Evolutionary conservation across 2,797 vertebrate genomes (phyloP).

Genomic region (Tympanoctomys barrerae): DNA sequence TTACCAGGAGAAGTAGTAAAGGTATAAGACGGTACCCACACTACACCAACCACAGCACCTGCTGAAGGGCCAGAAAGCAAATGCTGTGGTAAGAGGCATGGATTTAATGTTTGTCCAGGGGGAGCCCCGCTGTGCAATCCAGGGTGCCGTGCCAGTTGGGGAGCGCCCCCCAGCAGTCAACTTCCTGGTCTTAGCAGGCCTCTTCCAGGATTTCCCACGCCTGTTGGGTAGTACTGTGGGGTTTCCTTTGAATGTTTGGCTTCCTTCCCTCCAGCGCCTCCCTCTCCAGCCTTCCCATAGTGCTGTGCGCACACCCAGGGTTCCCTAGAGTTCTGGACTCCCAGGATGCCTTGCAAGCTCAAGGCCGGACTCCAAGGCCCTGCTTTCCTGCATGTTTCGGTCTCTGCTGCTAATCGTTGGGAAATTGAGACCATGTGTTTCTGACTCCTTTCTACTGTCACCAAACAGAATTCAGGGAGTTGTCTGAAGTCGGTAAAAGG

Average conservation of each 20-base stretch:
- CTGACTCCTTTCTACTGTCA: not conserved
- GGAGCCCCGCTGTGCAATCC: rapidly evolving
- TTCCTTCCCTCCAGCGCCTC: not conserved
- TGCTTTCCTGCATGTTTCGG: not conserved
- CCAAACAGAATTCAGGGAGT: not conserved
- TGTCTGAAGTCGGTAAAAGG: not conserved
- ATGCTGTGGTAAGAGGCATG: rapidly evolving
- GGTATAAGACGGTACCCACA: rapidly evolving
- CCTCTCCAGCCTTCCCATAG: not conserved
- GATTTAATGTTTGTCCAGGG: rapidly evolving
- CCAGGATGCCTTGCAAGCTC: not conserved
- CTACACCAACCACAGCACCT: too few species aligned
- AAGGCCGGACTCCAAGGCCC: not conserved
- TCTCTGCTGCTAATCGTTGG: not conserved
- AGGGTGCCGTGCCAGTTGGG: not conserved
- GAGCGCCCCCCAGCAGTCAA: rapidly evolving
- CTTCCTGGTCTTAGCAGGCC: not conserved
- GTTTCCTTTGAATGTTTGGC: not conserved
- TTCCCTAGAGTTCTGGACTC: not conserved
- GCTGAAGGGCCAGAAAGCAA: not conserved
- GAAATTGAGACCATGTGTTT: constrained; percentile 20
- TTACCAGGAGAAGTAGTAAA: not conserved
- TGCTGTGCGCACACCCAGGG: rapidly evolving
- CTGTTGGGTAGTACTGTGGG: rapidly evolving
- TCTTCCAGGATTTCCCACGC: constrained; percentile 3